phyloP scores from a whole-genome alignment of 2,797 vertebrate genomes.

The Triplophysa yarkandensis region DNA sequence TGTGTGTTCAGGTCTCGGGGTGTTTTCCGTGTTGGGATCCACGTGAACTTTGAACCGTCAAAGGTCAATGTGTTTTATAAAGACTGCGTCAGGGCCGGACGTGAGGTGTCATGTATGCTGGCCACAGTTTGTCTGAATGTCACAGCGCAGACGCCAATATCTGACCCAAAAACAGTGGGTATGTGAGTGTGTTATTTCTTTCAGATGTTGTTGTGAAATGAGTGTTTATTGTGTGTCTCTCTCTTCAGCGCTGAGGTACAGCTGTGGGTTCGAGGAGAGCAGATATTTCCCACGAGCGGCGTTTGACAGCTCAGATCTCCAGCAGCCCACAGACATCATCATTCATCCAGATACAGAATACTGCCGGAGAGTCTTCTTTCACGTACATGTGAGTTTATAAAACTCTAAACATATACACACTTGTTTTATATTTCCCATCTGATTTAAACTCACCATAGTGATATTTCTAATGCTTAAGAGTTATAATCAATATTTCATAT shows the following conservation, averaged over 20 bases:
- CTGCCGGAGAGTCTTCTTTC: slow-evolving; percentile 82
- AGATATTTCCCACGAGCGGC: slow-evolving; percentile 82
- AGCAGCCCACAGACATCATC: slow-evolving; percentile 63
- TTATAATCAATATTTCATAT: too few species aligned
- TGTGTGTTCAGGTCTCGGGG: slow-evolving; percentile 82
- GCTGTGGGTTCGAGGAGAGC: slow-evolving; percentile 81
- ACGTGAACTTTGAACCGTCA: slow-evolving; percentile 83
- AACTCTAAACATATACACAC: background rate
- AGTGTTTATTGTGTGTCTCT: background rate
- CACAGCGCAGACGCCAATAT: slow-evolving; percentile 75
- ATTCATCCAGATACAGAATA: slow-evolving; percentile 65
- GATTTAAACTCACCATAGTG: too few species aligned
- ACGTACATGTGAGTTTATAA: slow-evolving; percentile 81
- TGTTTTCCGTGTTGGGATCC: slow-evolving; percentile 81
- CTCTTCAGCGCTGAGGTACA: slow-evolving; percentile 77
- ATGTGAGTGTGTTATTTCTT: slow-evolving; percentile 47
- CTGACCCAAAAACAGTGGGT: slow-evolving; percentile 72
- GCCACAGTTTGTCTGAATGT: slow-evolving; percentile 82
- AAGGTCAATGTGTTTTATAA: slow-evolving; percentile 94
- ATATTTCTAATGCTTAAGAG: background rate
- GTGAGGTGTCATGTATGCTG: slow-evolving; percentile 88
- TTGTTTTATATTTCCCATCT: too few species aligned
- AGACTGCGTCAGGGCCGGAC: slow-evolving; percentile 84
- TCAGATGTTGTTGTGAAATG: slow-evolving; percentile 61
- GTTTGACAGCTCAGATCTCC: slow-evolving; percentile 78